Base-by-base conservation (phyloP, 2,113 vertebrate genomes). In the Ameiurus melas region DNA sequence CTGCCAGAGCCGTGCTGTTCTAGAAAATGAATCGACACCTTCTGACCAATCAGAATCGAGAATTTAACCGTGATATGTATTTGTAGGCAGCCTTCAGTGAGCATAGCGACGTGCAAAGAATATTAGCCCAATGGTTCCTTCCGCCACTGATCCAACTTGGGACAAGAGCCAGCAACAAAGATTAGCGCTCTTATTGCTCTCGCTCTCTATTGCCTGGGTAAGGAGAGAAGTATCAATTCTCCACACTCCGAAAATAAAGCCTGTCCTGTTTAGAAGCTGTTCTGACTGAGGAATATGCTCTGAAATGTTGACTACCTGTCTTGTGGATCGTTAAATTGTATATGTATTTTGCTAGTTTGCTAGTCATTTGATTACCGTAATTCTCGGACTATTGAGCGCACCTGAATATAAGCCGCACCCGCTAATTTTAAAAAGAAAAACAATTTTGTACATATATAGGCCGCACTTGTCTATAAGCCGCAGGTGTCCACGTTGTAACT, bases 81-180 rank as follows among this genome's bases (percentile, higher is more conserved):
- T 1, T 33, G 16, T 33, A 33, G 13, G 12, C n/a, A 33, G 66
- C 12, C 4, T 30, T 30, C 12, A n/a, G 27, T 68, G 33, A 33
- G 66, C n/a, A 71, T 84, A 86, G 60, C n/a, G 12, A 17, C 27
- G 62, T 81, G 55, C 60, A 53, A 39, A 53, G 83, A 57, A 27
- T 79, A 64, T 68, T 55, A 84, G 57, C 62, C 1, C 64, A 17
- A 2, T 85, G n/a, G 87, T 78, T 85, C 68, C 58, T 84, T 84
- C 22, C 53, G 39, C 27, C 60, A 71, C 19, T 71, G 33, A 81
- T n/a, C 62, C 60, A 80, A 47, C 39, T 60, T 58, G 20, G 62
- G 75, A 79, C 43, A 66, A 47, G 22, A 30, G 60, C 87, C 75
- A 89, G 68, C 81, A 60, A 10, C 39, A 64, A 33, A 88, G 39